phyloP scores from a whole-genome alignment of 2,888 invertebrate species.

The Drosophila anomalata region DNA sequence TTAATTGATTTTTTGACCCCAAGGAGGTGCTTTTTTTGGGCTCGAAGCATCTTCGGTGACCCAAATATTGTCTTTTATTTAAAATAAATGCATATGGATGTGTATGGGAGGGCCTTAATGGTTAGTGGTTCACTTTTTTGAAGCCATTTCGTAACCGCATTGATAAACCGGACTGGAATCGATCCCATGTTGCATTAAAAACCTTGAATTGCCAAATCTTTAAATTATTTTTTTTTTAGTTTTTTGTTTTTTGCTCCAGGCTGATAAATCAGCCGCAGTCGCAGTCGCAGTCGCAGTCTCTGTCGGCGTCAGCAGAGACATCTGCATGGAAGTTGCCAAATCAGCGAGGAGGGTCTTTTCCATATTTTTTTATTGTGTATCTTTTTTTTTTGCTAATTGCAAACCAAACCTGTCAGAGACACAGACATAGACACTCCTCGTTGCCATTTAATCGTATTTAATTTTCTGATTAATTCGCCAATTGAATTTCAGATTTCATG shows the following conservation, averaged over 20 bases:
- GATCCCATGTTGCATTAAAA: slow-evolving; percentile 57
- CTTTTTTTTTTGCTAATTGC: slow-evolving; percentile 54
- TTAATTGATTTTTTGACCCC: slow-evolving; percentile 53
- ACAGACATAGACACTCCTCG: background rate
- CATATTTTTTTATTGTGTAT: slow-evolving; percentile 6
- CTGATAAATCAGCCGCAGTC: slow-evolving; percentile 34
- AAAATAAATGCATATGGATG: slow-evolving; percentile 20
- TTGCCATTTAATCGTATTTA: slow-evolving; percentile 19
- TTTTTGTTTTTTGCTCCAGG: slow-evolving; percentile 51
- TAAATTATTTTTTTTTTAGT: slow-evolving; percentile 19
- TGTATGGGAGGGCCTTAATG: background rate
- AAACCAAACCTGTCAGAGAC: slow-evolving; percentile 30
- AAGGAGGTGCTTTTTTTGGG: slow-evolving; percentile 15
- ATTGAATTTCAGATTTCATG: slow-evolving; percentile 43
- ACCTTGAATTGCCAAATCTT: slow-evolving; percentile 77
- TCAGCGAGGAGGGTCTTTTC: slow-evolving; percentile 20
- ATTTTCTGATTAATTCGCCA: slow-evolving; percentile 49
- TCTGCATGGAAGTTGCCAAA: slow-evolving; percentile 26
- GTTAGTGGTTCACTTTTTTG: slow-evolving; percentile 17
- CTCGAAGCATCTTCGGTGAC: slow-evolving; percentile 39
- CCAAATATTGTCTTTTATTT: slow-evolving; percentile 51
- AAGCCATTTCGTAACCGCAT: slow-evolving; percentile 47
- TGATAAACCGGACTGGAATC: slow-evolving; percentile 41
- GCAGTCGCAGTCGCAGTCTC: background rate
- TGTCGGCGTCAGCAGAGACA: slow-evolving; percentile 21